Evolutionary conservation across 2,113 vertebrate genomes (phyloP).

Genomic region (Anarrhichthys ocellatus): DNA sequence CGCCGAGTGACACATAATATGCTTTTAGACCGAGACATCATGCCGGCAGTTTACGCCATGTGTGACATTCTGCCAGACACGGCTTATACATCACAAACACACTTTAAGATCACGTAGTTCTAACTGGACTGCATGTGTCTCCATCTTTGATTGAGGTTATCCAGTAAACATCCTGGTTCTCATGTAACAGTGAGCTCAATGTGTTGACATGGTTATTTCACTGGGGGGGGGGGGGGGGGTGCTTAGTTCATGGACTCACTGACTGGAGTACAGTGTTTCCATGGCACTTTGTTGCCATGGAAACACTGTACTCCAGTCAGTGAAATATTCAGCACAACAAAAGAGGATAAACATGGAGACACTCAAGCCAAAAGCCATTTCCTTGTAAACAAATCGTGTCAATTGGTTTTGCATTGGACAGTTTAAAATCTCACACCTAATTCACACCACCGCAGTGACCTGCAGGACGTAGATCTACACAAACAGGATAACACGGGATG

Average conservation of each 20-base stretch:
- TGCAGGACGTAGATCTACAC: slow-evolving; percentile 30
- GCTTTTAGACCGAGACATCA: slow-evolving; percentile 51
- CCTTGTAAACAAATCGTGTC: slow-evolving; percentile 46
- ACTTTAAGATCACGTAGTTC: slow-evolving; percentile 29
- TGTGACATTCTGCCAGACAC: slow-evolving; percentile 51
- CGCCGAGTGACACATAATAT: slow-evolving; percentile 45
- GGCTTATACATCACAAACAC: slow-evolving; percentile 28
- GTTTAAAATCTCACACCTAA: slow-evolving; percentile 31
- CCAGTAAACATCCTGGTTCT: slow-evolving; percentile 24
- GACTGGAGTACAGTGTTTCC: slow-evolving; percentile 75
- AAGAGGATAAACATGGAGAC: slow-evolving; percentile 44
- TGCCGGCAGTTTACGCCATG: slow-evolving; percentile 64
- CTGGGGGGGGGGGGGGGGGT: neutral
- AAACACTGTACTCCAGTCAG: neutral
- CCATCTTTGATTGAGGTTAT: neutral
- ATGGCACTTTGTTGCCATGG: slow-evolving; percentile 67
- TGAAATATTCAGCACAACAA: slow-evolving; percentile 63
- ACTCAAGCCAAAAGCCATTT: slow-evolving; percentile 56
- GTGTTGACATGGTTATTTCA: slow-evolving; percentile 36
- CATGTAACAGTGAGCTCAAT: slow-evolving; percentile 17
- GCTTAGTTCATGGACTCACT: slow-evolving; percentile 72
- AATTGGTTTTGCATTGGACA: slow-evolving; percentile 18
- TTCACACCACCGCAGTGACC: slow-evolving; percentile 28
- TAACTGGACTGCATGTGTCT: neutral
- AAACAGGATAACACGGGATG: slow-evolving; percentile 9